Base-by-base conservation (phyloP, 2,113 vertebrate species). In the Chinchilla lanigera region DNA sequence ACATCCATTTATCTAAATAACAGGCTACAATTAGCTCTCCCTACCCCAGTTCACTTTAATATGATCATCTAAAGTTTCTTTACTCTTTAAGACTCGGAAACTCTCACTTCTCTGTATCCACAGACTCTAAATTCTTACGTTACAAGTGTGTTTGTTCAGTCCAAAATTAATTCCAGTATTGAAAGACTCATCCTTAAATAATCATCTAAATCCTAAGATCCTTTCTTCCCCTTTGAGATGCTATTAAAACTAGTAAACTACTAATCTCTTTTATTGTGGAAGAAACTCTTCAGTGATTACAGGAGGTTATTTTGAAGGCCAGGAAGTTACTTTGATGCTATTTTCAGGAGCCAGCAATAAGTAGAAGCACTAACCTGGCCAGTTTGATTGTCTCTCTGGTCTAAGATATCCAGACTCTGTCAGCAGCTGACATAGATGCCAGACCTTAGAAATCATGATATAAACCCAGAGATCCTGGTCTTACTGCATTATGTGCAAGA, bases 1-100 rank as follows among this genome's bases (percentile, higher is more conserved):
- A 77, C 47, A 85, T 87, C 2, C 2, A 90, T 86, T 91, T 67
- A 86, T 90, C 41, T 89, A 60, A 94, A 73, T 35, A 95, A 58
- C 1, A 67, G 54, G 41, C 10, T 69, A 58, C 13, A 28, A 0
- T 35, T 71, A 86, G 12, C 71, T 47, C 35, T 84, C 7, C 41
- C 86, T 44, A 71, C 0, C 69, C 54, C 28, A 93, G 3, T 1
- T 56, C 54, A 80, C 5, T 84, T 84, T 35, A 50, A 8, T 44
- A 82, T 9, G 10, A 11, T 86, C 44, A 56, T 88, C 24, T 73
- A 52, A 63, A 30, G 7, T 71, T 17, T 47, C 0, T 81, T 69
- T 54, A 73, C 13, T 82, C 61, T 83, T 61, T 58, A 92, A n/a
- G 9, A 75, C 38, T 24, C 44, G n/a, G 44, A 88, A 87, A 80